These are phyloP conservation scores for Hanleya hanleyi DNA, from an alignment of 2,888 invertebrate genomes.

Conservation along the genomic window DNA sequence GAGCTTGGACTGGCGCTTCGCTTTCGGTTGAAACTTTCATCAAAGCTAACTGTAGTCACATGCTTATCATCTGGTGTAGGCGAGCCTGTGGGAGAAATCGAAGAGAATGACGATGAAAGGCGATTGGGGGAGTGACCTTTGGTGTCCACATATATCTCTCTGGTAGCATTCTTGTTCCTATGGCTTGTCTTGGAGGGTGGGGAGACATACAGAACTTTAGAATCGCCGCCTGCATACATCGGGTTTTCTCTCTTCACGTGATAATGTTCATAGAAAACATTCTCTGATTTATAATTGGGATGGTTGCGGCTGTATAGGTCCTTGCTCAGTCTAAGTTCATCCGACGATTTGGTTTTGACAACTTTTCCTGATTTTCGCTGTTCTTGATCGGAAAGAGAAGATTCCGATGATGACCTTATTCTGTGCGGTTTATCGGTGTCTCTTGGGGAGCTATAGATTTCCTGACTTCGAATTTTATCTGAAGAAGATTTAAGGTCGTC, in stretches of 20 bases:
- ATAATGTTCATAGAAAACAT: conserved; percentile 8
- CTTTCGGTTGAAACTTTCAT: conserved; percentile 8
- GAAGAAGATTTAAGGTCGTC: not conserved
- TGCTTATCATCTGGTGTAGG: conserved; percentile 1
- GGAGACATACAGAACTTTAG: not conserved
- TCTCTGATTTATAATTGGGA: not conserved
- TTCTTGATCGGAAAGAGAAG: not conserved
- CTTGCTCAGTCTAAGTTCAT: not conserved
- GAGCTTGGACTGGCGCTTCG: not conserved
- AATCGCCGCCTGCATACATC: not conserved
- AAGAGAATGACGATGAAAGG: not conserved
- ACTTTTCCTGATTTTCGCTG: not conserved
- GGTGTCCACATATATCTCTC: conserved; percentile 2
- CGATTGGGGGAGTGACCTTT: not conserved
- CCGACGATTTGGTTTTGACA: not conserved
- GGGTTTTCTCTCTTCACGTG: conserved; percentile 6
- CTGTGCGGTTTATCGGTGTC: not conserved
- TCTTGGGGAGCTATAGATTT: not conserved
- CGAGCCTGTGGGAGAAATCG: not conserved
- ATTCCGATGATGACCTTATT: not conserved
- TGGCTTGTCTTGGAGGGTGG: not conserved
- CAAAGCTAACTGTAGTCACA: conserved; percentile 6
- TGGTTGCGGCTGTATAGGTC: not conserved
- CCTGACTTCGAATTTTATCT: not conserved
- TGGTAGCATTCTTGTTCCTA: not conserved